Evolutionary conservation across 2,797 vertebrate genomes (phyloP), one percentile per base, ranked within the genome.

Genomic region (Lithobates pipiens): DNA sequence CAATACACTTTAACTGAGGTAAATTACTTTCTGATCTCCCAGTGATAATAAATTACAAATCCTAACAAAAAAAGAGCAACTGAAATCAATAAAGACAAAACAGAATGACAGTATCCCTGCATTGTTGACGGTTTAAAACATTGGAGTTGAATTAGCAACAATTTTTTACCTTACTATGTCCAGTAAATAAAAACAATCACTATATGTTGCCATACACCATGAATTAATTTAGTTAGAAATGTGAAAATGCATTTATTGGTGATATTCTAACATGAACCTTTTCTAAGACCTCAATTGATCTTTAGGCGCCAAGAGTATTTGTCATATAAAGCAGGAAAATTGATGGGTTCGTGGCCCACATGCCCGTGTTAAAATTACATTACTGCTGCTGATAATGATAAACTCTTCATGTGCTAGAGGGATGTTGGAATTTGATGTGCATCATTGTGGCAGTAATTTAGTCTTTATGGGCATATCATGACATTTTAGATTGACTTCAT

Each of bases 401-500:
- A 23, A 73, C 50, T 86, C 85, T 29, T 32, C 15, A 57, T 70
- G 69, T 77, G 74, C 54, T 63, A 16, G 11, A 54, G 65, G 68
- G 39, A 85, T 77, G 50, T 77, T 25, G 21, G 29, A 77, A 70
- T 57, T 75, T 68, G 69, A 78, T 86, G 70, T 46, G 63, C 57
- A 83, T 86, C 78, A 44, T 54, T 75, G 21, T 77, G 80, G 74
- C 69, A 75, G 69, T 83, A 79, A 86, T 67, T 83, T 46, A 74
- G 42, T 68, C 61, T 86, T 86, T 83, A 86, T 83, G 76, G 75
- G 42, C 80, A 42, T 79, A 67, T 83, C 80, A 83, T 80, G 80
- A 67, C 76, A 86, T 79, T 73, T 83, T 71, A 77, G 80, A 82
- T 77, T 77, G 68, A 86, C 69, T 83, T 83, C n/a, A 61, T 83